Conservation (phyloP, 1,140 invertebrate species). For the Leptestheria dahalacensis region DNA sequence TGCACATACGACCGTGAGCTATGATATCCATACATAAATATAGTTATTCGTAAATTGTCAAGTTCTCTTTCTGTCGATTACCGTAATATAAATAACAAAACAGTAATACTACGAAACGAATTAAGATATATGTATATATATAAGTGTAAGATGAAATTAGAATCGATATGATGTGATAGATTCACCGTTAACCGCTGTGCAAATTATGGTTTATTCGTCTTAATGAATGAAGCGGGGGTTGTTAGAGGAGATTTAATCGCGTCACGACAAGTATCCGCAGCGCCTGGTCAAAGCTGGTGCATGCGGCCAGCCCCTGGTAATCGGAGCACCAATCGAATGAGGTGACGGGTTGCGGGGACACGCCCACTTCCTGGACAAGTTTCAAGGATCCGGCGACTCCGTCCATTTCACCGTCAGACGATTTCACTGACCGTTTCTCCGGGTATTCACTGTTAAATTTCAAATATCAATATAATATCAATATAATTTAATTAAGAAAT, state of each 20-base stretch:
- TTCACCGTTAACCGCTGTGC: too few species aligned
- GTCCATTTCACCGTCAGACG: slow-evolving; percentile 46
- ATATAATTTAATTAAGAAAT: slow-evolving; percentile 3
- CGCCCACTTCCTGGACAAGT: slow-evolving; percentile 57
- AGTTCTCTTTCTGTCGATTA: too few species aligned
- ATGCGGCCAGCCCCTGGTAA: slow-evolving; percentile 71
- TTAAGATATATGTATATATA: too few species aligned
- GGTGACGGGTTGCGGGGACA: slow-evolving; percentile 78
- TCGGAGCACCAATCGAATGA: slow-evolving; percentile 83
- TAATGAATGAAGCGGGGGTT: too few species aligned
- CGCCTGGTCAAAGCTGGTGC: slow-evolving; percentile 82
- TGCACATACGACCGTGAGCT: too few species aligned
- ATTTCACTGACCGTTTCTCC: slow-evolving; percentile 46
- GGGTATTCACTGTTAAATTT: slow-evolving; percentile 59
- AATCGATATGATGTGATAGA: too few species aligned
- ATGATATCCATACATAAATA: too few species aligned
- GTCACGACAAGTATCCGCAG: slow-evolving; percentile 77
- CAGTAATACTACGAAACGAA: too few species aligned
- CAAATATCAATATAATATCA: slow-evolving; percentile 18
- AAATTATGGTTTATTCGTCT: too few species aligned
- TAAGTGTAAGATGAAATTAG: too few species aligned
- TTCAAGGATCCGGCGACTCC: slow-evolving; percentile 60
- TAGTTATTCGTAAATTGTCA: too few species aligned
- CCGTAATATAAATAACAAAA: too few species aligned
- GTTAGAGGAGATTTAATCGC: slow-evolving; percentile 54